A percentile compares a stretch with the other conserved stretches of the same genome.
Conservation (phyloP, 2,888 invertebrate species). For the Synanthedon vespiformis region DNA sequence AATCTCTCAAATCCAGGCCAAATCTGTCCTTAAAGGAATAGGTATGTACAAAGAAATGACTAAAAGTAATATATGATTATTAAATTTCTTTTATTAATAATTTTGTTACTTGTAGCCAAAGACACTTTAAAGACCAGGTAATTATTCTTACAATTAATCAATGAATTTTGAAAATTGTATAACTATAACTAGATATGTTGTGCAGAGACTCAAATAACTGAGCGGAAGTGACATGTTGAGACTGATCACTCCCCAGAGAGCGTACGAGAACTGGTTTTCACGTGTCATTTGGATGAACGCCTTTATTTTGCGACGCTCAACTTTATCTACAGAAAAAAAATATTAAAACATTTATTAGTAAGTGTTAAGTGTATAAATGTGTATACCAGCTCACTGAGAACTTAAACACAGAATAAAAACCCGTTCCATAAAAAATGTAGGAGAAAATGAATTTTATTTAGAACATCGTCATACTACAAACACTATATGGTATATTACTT, state of each 20-base stretch:
- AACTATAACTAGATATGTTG: constrained; percentile 50
- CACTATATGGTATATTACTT: too few relatives aligned
- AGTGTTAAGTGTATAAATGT: too few relatives aligned
- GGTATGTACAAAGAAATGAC: background rate
- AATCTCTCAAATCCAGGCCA: too few relatives aligned
- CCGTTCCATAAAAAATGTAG: too few relatives aligned
- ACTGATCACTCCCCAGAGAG: constrained; percentile 40
- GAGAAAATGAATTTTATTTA: too few relatives aligned
- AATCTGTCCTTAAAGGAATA: too few relatives aligned
- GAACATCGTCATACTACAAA: too few relatives aligned
- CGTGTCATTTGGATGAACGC: constrained; percentile 44
- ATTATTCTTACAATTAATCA: constrained; percentile 19
- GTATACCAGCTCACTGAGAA: too few relatives aligned
- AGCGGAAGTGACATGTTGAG: constrained; percentile 54
- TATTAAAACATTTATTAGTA: too few relatives aligned
- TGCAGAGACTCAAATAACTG: constrained; percentile 45
- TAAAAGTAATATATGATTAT: background rate
- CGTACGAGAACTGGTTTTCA: constrained; percentile 44
- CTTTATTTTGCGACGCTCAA: constrained; percentile 41
- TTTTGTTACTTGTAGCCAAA: background rate
- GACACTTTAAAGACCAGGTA: background rate
- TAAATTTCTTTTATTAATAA: background rate
- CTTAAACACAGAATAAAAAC: too few relatives aligned
- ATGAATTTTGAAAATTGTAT: constrained; percentile 57
- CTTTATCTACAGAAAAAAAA: constrained; percentile 22